Evolutionary conservation across 2,797 vertebrate genomes (phyloP).

Genomic region (Cyclura pinguis): DNA sequence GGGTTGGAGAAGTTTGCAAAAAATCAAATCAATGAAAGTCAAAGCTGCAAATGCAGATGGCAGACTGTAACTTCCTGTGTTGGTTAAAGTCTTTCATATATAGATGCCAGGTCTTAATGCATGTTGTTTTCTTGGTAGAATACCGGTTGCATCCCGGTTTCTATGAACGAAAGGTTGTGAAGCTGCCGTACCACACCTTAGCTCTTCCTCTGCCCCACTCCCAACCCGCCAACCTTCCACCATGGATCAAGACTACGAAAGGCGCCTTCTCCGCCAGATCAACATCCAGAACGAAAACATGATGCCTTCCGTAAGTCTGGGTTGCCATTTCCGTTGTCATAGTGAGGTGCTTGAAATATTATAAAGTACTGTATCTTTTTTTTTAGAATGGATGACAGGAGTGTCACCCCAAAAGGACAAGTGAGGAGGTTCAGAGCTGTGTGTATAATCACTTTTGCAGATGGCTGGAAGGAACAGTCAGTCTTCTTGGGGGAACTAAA

Average conservation of each 20-base stretch:
- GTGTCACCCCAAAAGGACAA: not conserved
- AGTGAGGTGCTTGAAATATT: not conserved
- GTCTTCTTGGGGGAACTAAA: too few relatives aligned
- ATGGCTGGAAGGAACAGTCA: not conserved
- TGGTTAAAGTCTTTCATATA: not conserved
- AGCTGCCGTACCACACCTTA: not conserved
- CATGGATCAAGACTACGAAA: slow-evolving; percentile 47
- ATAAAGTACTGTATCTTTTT: too few relatives aligned
- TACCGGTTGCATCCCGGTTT: not conserved
- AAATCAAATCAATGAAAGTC: too few relatives aligned
- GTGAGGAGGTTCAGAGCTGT: too few relatives aligned
- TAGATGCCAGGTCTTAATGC: not conserved
- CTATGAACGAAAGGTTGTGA: not conserved
- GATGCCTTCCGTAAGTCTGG: slow-evolving; percentile 83
- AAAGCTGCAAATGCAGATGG: too few relatives aligned
- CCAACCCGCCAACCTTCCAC: too few relatives aligned
- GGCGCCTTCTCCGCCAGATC: slow-evolving; percentile 86
- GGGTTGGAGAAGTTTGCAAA: too few relatives aligned
- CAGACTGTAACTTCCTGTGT: not conserved
- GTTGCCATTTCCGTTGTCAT: too few relatives aligned
- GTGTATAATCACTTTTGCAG: not conserved
- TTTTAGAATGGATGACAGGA: not conserved
- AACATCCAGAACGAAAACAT: slow-evolving; percentile 89
- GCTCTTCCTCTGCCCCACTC: not conserved
- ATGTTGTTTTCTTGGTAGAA: not conserved